Base-by-base conservation (phyloP, 2,888 invertebrate genomes). In the Eulithis prunata region DNA sequence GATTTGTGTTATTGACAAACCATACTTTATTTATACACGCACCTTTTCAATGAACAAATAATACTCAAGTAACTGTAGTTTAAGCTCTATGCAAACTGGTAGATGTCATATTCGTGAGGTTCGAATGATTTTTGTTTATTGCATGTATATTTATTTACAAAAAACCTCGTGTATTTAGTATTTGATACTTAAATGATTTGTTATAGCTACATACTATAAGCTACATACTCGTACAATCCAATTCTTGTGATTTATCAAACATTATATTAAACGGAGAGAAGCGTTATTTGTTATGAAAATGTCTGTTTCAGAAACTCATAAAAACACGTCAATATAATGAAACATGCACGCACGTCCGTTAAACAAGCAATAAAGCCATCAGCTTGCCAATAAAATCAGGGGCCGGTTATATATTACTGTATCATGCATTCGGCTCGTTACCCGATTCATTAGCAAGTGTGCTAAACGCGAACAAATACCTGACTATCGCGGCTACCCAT, bases 391-490 rank as follows among this genome's bases (percentile, higher is more conserved):
- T 69, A 72, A 70, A 75, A 66, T 73, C 57, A 67, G 64, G 64
- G 69, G 68, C 58, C 57, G 62, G 69, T 52, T 47, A 66, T 67
- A 66, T 69, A 66, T 66, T 51, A 56, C 45, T 57, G 41, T 66
- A 62, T 58, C 69, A 63, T 69, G 66, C 61, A 58, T 62, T 60
- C 62, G 62, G 60, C 58, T 66, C 64, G 63, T 69, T 63, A 64
- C 62, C 65, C 74, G 71, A 77, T 75, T 77, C 76, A 77, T 81
- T 78, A 77, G 70, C 69, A 63, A 64, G 59, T 62, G 55, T 51
- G 56, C 60, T 55, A n/a, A 52, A 74, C 72, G 70, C 62, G 75
- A 76, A 77, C 80, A 76, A 80, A 79, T 77, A 82, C 75, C 75
- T 74, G 75, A 75, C 69, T 74, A 73, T 78, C 74, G 74, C 64